Base-by-base conservation (phyloP, 2,797 vertebrate genomes). In the Mormyrus proboscirostris region DNA sequence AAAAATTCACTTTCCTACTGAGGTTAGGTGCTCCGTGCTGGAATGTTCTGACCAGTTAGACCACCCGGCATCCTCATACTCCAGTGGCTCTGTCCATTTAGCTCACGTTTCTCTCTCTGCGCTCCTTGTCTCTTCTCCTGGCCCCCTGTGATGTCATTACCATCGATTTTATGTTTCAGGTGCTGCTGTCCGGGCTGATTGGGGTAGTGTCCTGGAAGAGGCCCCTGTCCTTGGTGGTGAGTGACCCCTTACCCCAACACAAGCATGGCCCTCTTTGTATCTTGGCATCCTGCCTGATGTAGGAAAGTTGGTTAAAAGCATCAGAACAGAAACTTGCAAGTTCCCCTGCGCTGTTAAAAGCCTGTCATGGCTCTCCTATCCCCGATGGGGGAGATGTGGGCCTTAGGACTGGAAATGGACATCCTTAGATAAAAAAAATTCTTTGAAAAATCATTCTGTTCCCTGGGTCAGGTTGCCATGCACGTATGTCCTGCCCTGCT, bases 151-250 rank as follows among this genome's bases (percentile, higher is more conserved):
- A 86, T 55, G 84, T 51, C 7, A 9, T 47, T n/a, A 51, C 8
- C 3, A 10, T 84, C 8, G 84, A 29, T 8, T 25, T 86, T 86
- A 25, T 49, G 22, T 86, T 93, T 93, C 94, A 99, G 99, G 99
- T 99, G 94, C 96, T 99, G 93, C 93, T 99, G 92, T 99, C 99
- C 0, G 98, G 99, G 91, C 91, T 99, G 93, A 99, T 99, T 0
- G 99, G 99, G 0, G 97, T 99, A 84, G 98, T 99, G 93, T 99
- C 98, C 38, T 99, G 99, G 99, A 99, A 99, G 94, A 97, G 99
- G 92, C 98, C 99, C 3, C 96, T 99, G 88, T 99, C 99, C 44
- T 96, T 99, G 2, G 98, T 99, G 97, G 99, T 99, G 94, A 99
- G 99, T 96, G 88, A 88, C 91, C n/a, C 5, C 33, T 7, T 7